These are phyloP conservation scores for Harpegnathos saltator DNA, from an alignment of 1,140 invertebrate species.

Conservation along the genomic window DNA sequence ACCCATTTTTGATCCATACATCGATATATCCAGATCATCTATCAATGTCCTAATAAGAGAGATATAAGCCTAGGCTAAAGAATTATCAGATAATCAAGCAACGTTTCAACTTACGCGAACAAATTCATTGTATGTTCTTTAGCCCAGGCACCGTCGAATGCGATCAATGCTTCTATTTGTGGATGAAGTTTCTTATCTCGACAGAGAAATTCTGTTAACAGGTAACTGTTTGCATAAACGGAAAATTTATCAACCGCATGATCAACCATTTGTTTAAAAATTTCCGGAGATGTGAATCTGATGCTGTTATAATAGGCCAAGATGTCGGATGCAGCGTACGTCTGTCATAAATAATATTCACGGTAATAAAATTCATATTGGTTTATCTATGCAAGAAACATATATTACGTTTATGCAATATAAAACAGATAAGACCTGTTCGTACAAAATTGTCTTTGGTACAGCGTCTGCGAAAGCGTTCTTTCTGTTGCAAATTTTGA, in stretches of 20 bases:
- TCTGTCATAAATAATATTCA: slow-evolving; percentile 64
- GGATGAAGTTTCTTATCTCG: slow-evolving; percentile 76
- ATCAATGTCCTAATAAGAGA: slow-evolving; percentile 78
- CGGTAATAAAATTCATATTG: not conserved
- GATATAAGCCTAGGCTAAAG: not conserved
- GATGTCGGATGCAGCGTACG: slow-evolving; percentile 74
- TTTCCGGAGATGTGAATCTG: slow-evolving; percentile 72
- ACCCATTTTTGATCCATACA: slow-evolving; percentile 86
- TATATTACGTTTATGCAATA: slow-evolving; percentile 14
- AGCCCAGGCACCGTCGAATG: slow-evolving; percentile 86
- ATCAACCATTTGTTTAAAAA: slow-evolving; percentile 67
- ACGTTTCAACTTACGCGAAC: slow-evolving; percentile 84
- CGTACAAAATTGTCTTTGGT: slow-evolving; percentile 73
- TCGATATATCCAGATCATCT: slow-evolving; percentile 86
- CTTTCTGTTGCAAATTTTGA: slow-evolving; percentile 87
- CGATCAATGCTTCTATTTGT: slow-evolving; percentile 84
- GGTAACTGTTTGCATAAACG: slow-evolving; percentile 68
- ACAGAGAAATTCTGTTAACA: slow-evolving; percentile 80
- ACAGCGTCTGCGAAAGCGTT: slow-evolving; percentile 80
- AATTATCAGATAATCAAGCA: not conserved
- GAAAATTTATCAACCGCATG: slow-evolving; percentile 69
- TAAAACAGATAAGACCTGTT: slow-evolving; percentile 73
- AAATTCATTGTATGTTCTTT: slow-evolving; percentile 86
- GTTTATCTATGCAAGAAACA: not conserved
- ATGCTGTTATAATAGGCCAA: slow-evolving; percentile 72